Conservation (phyloP, 2,797 vertebrate species). For the Thaleichthys pacificus region DNA sequence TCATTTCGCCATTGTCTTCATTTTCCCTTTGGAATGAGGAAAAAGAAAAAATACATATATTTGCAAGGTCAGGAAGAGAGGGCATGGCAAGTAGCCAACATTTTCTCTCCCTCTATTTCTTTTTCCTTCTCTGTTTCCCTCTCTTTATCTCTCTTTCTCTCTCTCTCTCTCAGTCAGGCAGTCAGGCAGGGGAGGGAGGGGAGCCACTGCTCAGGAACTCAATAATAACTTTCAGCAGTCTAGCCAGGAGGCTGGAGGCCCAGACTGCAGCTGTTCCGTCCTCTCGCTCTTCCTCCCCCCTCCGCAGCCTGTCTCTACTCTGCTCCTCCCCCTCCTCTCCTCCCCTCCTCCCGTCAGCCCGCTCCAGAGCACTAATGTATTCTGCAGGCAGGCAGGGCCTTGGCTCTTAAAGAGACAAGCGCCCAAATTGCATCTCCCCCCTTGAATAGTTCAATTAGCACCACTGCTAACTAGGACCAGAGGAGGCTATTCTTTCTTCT, state of each 20-base stretch:
- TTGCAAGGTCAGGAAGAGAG: conserved; percentile 80
- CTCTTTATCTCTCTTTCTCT: conserved; percentile 13
- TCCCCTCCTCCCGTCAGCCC: conserved; percentile 38
- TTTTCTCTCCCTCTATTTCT: conserved; percentile 39
- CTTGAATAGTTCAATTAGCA: conserved; percentile 47
- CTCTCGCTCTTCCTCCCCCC: conserved; percentile 60
- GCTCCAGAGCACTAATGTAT: conserved; percentile 67
- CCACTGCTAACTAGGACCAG: conserved; percentile 36
- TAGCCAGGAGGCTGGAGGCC: conserved; percentile 80
- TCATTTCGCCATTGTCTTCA: conserved; percentile 24
- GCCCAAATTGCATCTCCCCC: conserved; percentile 34
- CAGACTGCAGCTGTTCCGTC: conserved; percentile 82
- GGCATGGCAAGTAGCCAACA: conserved; percentile 77
- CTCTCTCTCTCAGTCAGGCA: conserved; percentile 43
- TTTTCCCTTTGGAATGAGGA: conserved; percentile 12
- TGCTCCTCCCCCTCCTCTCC: conserved; percentile 28
- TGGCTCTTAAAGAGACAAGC: conserved; percentile 63
- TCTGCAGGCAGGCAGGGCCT: conserved; percentile 57
- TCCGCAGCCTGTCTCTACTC: conserved; percentile 34
- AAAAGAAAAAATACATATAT: conserved; percentile 57
- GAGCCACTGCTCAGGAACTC: conserved; percentile 74
- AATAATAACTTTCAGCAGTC: conserved; percentile 82
- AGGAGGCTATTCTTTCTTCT: conserved; percentile 30
- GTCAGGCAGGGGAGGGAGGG: conserved; percentile 40
- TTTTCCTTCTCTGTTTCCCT: not conserved